Evolutionary conservation across 2,797 vertebrate species (phyloP).

Genomic region (Carcharodon carcharias): DNA sequence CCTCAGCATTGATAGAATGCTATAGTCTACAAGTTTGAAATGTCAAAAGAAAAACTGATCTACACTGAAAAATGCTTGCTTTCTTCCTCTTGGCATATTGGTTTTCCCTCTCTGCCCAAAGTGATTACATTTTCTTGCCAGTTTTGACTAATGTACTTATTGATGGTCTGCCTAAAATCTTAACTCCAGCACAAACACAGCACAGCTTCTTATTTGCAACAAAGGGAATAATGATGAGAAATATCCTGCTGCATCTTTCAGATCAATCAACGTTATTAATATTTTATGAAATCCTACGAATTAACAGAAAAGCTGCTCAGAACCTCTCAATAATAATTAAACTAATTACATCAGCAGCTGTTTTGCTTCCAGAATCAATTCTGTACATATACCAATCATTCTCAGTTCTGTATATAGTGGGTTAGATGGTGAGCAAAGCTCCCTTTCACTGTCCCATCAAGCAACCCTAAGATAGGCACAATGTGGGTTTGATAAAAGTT

Average conservation of each 20-base stretch:
- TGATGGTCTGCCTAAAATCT: background rate
- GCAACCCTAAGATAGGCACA: background rate
- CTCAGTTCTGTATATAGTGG: background rate
- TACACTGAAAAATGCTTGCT: background rate
- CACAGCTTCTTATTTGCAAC: constrained; percentile 8
- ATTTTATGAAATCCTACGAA: constrained; percentile 28
- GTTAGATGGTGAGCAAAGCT: background rate
- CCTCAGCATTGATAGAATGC: background rate
- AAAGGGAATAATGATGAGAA: constrained; percentile 10
- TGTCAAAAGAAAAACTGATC: background rate
- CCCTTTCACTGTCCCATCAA: background rate
- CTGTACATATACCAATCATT: background rate
- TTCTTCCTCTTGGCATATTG: background rate
- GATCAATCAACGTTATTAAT: constrained; percentile 30
- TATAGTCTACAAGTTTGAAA: background rate
- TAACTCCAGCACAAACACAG: background rate
- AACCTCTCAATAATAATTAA: constrained; percentile 23
- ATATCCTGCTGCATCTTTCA: background rate
- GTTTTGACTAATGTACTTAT: background rate
- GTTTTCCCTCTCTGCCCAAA: background rate
- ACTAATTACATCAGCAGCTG: constrained; percentile 19
- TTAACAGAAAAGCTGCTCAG: background rate
- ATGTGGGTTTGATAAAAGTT: background rate
- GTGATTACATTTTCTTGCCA: background rate
- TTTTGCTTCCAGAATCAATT: constrained; percentile 16